Base-by-base conservation (phyloP, 2,888 invertebrate species). In the Drosophila quasianomalipes region DNA sequence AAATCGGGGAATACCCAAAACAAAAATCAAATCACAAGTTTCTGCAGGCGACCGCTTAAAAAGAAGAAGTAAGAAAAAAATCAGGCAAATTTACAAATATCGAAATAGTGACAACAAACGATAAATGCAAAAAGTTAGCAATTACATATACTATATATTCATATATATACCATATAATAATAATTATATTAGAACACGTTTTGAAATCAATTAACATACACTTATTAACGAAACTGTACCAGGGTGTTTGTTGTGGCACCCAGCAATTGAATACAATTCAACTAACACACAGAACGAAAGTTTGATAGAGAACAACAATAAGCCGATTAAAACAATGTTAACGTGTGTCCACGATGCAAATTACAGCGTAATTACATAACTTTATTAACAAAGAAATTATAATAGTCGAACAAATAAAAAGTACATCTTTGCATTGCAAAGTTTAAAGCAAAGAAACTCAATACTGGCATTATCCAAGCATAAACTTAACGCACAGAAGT, bases 361-460 rank as follows among this genome's bases (percentile, higher is more conserved):
- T 39, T 59, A 67, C 51, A 67, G 54, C 67, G 63, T 72, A 82
- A 78, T 82, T 74, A 69, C 59, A 66, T 73, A 82, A 72, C 61
- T 65, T 74, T 53, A 76, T 69, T 74, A 75, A 70, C 39, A 57
- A 64, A 37, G 55, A 54, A 70, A 82, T 74, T 82, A 81, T 76
- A 81, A 76, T 70, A 73, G 61, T 68, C 53, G 61, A 78, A 33
- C 47, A 69, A 81, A 70, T 74, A 73, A 70, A 77, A 77, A 67
- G 57, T 39, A 39, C 70, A 70, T 74, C 81, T 81, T 81, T 82
- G 81, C 79, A 62, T 79, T 82, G 81, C 82, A 81, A 71, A 82
- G 82, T 60, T 66, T 16, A 39, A 62, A 78, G 72, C 70, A 60
- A 76, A 63, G 39, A 67, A 66, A 51, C 52, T 22, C 14, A 31